A percentile compares a stretch with the other conserved stretches of the same genome.
Conservation (phyloP, 2,113 vertebrate species). For the Oryzias javanicus region DNA sequence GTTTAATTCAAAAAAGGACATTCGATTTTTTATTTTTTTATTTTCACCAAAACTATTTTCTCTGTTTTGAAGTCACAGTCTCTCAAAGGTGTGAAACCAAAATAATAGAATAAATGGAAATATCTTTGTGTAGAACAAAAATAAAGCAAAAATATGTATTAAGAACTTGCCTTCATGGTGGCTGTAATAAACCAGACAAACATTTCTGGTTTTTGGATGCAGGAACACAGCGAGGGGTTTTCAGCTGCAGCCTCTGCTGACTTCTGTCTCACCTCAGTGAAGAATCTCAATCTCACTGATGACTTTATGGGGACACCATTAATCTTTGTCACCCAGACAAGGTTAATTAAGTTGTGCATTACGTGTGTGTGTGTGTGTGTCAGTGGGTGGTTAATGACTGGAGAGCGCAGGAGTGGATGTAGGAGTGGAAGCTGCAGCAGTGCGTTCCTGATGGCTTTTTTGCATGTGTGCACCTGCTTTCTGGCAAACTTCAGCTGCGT, state of each 20-base stretch:
- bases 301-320: conserved; percentile 44
- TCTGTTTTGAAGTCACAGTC: too few relatives aligned
- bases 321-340: conserved; percentile 50
- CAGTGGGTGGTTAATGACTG: conserved; percentile 1
- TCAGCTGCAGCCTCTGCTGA: conserved; percentile 27
- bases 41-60: too few relatives aligned
- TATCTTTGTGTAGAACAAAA: too few relatives aligned
- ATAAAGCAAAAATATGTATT: too few relatives aligned
- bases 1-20: neutral
- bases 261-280: conserved; percentile 9
- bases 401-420: neutral
- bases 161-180: too few relatives aligned
- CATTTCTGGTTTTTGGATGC: neutral
- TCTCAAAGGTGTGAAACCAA: too few relatives aligned
- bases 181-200: too few relatives aligned
- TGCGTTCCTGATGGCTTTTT: neutral
- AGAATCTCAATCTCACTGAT: conserved; percentile 23
- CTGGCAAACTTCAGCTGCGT: conserved; percentile 1
- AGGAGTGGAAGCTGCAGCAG: neutral
- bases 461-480: neutral
- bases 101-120: too few relatives aligned
- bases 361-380: conserved; percentile 1
- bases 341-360: conserved; percentile 42
- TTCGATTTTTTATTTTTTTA: too few relatives aligned
- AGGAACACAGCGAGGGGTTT: neutral